Evolutionary conservation across 2,797 vertebrate genomes (phyloP).

Genomic region (Squalus acanthias): DNA sequence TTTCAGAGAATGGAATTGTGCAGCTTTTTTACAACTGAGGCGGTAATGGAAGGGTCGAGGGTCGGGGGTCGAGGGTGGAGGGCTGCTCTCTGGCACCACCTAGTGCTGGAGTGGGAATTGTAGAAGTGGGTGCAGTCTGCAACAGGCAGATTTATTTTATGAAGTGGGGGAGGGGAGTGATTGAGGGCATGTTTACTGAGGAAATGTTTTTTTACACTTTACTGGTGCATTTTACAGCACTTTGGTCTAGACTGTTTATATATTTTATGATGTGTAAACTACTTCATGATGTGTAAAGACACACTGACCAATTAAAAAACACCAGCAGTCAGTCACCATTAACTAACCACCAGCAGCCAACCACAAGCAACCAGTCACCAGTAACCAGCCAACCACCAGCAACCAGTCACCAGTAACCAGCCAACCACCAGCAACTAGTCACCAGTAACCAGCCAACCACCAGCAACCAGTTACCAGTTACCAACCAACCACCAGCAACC

Average conservation of each 20-base stretch:
- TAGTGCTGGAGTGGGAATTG: neutral
- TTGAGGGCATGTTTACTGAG: neutral
- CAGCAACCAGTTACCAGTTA: neutral
- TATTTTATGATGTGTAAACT: neutral
- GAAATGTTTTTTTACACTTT: neutral
- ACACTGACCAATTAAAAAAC: neutral
- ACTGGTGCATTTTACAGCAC: neutral
- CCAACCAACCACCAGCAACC: neutral
- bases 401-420: neutral
- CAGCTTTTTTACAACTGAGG: neutral
- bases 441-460: neutral
- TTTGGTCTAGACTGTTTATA: neutral
- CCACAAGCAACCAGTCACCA: neutral
- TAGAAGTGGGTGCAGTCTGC: neutral
- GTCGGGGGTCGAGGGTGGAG: too few species aligned
- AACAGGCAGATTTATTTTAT: neutral
- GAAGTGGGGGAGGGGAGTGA: neutral
- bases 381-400: neutral
- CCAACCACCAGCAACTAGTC: neutral
- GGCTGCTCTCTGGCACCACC: conserved; percentile 12
- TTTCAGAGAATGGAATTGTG: neutral
- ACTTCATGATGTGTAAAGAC: neutral
- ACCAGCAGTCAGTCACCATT: neutral
- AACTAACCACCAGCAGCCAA: neutral
- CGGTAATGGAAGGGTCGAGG: neutral